Base-by-base conservation (phyloP, 2,888 invertebrate species). In the Nudaria mundana region DNA sequence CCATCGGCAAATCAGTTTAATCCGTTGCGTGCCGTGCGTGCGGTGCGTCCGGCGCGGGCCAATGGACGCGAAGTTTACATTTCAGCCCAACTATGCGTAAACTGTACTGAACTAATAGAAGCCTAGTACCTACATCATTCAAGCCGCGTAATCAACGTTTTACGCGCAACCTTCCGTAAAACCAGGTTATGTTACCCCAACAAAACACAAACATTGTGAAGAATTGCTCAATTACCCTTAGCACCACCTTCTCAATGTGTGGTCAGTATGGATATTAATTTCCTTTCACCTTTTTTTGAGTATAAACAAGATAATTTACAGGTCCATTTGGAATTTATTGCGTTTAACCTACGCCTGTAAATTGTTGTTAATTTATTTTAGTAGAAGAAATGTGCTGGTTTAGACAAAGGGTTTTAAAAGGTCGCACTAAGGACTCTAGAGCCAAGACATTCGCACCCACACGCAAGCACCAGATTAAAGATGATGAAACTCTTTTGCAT, bases 261-360 rank as follows among this genome's bases (percentile, higher is more conserved):
- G 73, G 67, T 63, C 35, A 51, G 59, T 56, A 56, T 44, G 47
- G 37, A 68, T 74, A 76, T 77, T 74, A 72, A 79, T 76, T 73
- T 63, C 56, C 61, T 52, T 54, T 57, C 54, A 63, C 73, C 70
- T 75, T 74, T 74, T n/a, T 76, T 69, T 63, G 56, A 70, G 62
- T 76, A 75, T 70, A 69, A 75, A 71, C 67, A 71, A 70, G 58
- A 71, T 71, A 72, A 76, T 78, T 76, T 72, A 76, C 64, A 64
- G 63, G 63, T 68, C 67, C 68, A 74, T 72, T 72, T 69, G 62
- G 53, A 70, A 75, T 76, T 73, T 72, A 76, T 73, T 62, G 70
- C 66, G 54, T 69, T 63, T 55, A 55, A 44, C 38, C 45, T 40
- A 51, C 53, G 63, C 49, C 52, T 46, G 43, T 60, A 62, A 62